Base-by-base conservation (phyloP, 2,888 invertebrate species). In the Ptilodon capucinus region DNA sequence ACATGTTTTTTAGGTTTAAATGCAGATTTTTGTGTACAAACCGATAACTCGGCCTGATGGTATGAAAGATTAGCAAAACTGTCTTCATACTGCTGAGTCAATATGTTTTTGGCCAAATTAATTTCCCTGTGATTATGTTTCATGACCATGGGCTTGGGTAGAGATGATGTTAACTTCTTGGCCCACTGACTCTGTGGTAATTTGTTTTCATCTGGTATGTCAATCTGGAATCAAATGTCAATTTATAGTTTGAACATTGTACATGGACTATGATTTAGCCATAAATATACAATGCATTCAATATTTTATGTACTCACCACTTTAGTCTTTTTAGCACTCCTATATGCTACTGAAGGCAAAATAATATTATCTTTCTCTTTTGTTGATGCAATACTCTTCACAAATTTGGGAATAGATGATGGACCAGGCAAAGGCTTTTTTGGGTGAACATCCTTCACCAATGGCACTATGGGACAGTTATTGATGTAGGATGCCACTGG, bases 401-500 rank as follows among this genome's bases (percentile, higher is more conserved):
- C 48, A 25, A 69, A 64, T 61, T 80, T 81, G 1, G 84, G 82
- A 56, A 84, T 86, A 13, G 71, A 74, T 40, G 85, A 80, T 32
- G 60, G 21, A 2, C 71, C 71, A 45, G 71, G 68, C 25, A 84
- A 59, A 21, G 81, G 79, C 54, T 79, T 86, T 35, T 71, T 77
- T n/a, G 82, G 84, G 32, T 71, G 70, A 0, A 88, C 71, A 69
- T 82, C 73, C 64, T 77, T 80, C 1, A 86, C 56, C 19, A 85
- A 57, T 45, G 84, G 81, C 18, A 68, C 76, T 60, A 79, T 76
- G 3, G 86, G 83, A 28, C 76, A 64, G 25, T 82, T 76, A 25
- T 81, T 84, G 6, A 89, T 88, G 39, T 88, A 89, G 43, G 78
- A 73, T 34, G 86, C 86, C 28, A 89, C 75, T 38, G 89, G 89